These are phyloP conservation scores for Drosophila arizonae DNA, from an alignment of 1,140 invertebrate genomes.

Conservation along the genomic window DNA sequence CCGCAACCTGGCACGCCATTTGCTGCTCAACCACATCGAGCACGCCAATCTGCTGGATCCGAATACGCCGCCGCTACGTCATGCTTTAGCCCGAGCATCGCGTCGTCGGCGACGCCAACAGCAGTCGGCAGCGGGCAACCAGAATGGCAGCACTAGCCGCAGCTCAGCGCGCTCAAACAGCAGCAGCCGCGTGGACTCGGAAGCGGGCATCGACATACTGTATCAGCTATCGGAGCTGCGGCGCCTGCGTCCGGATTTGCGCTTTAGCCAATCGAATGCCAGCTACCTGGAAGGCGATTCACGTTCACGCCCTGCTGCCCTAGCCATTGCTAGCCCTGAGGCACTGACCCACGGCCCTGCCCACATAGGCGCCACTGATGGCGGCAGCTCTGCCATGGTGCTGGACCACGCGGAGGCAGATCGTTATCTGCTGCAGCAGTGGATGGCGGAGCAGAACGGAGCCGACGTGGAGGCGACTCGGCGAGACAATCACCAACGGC, in stretches of 20 bases:
- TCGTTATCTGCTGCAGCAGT: constrained; percentile 42
- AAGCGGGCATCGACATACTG: constrained; percentile 36
- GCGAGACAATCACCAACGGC: background rate
- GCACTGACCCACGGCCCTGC: background rate
- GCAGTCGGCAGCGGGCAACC: background rate
- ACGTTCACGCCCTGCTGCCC: constrained; percentile 3
- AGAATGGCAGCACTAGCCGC: background rate
- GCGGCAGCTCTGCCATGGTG: background rate
- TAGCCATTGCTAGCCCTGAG: constrained; percentile 16
- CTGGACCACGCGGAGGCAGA: constrained; percentile 8
- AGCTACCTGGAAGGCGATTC: constrained; percentile 24
- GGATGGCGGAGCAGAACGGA: constrained; percentile 31
- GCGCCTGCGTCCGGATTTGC: constrained; percentile 23
- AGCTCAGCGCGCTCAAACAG: background rate
- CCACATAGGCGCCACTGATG: background rate
- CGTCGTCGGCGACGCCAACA: constrained; percentile 38
- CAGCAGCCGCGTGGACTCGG: constrained; percentile 18
- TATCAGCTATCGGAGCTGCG: constrained; percentile 40
- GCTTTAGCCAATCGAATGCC: constrained; percentile 7
- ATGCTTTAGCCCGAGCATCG: constrained; percentile 21
- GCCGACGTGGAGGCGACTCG: background rate
- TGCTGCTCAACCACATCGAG: constrained; percentile 59
- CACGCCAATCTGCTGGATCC: constrained; percentile 65
- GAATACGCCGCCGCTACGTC: constrained; percentile 44
- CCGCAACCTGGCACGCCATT: constrained; percentile 54